Percentiles rank a stretch among this genome's conserved stretches.
Evolutionary conservation across 2,113 vertebrate genomes (phyloP).

Genomic region (Gymnocephalus cernua): DNA sequence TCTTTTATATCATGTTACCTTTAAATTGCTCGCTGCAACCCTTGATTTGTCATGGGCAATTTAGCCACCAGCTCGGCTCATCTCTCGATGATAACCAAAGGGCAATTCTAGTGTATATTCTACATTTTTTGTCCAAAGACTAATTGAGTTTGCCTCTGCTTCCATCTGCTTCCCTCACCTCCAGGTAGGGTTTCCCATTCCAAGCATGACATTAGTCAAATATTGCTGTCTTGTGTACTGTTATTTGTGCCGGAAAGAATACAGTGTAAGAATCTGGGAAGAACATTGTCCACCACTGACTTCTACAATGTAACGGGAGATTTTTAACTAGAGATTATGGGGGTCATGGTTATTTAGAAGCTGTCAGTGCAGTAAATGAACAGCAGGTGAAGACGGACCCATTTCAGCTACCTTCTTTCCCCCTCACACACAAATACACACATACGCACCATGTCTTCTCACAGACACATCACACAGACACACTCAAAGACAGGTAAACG

Average conservation of each 20-base stretch:
- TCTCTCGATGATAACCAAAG: slow-evolving; percentile 41
- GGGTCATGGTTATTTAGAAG: slow-evolving; percentile 43
- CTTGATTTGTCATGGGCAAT: slow-evolving; percentile 49
- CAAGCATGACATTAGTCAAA: slow-evolving; percentile 42
- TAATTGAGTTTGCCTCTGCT: slow-evolving; percentile 57
- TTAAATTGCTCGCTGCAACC: slow-evolving; percentile 48
- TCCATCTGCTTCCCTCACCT: slow-evolving; percentile 60
- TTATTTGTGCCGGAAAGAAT: slow-evolving; percentile 3
- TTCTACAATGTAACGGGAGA: slow-evolving; percentile 14
- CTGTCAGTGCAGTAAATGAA: slow-evolving; percentile 33
- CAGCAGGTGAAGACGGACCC: slow-evolving; percentile 30
- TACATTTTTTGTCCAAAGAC: slow-evolving; percentile 39
- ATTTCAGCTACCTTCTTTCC: slow-evolving; percentile 6
- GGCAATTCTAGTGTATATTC: slow-evolving; percentile 41
- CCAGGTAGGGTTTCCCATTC: slow-evolving; percentile 47
- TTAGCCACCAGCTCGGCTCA: slow-evolving; percentile 49
- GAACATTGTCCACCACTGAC: slow-evolving; percentile 5
- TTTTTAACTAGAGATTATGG: slow-evolving; percentile 13
- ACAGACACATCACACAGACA: slow-evolving; percentile 12
- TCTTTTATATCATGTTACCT: slow-evolving; percentile 40
- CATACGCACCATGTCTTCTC: background rate
- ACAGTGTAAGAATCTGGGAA: slow-evolving; percentile 27
- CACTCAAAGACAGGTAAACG: slow-evolving; percentile 20
- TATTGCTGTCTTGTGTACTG: background rate
- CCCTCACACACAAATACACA: slow-evolving; percentile 11